These are phyloP conservation scores for Henricia sp. DNA, from an alignment of 53 echinoderm and acorn worm genomes.

Conservation along the genomic window DNA sequence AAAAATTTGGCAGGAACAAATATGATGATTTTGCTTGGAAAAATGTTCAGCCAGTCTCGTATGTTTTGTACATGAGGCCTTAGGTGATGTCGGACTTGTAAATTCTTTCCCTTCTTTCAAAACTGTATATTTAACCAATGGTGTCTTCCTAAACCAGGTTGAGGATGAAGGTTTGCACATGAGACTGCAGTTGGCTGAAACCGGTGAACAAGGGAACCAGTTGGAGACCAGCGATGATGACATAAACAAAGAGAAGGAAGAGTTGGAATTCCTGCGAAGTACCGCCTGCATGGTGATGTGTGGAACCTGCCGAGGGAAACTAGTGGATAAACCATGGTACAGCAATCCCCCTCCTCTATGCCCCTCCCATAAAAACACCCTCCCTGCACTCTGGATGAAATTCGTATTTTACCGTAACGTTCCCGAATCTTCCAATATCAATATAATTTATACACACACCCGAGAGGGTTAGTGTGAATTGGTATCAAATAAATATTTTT, in stretches of 20 bases:
- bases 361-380: neutral
- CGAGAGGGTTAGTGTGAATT: too few relatives aligned
- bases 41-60: too few relatives aligned
- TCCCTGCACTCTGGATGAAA: neutral
- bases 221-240: conserved; percentile 36
- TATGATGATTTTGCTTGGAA: too few relatives aligned
- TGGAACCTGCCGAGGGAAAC: conserved; percentile 24
- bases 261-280: conserved; percentile 25
- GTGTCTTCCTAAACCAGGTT: conserved; percentile 49
- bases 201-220: neutral
- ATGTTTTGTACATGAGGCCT: too few relatives aligned
- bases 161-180: conserved; percentile 75
- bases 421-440: too few relatives aligned
- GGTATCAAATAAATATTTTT: too few relatives aligned
- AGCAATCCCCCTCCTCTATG: too few relatives aligned
- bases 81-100: too few relatives aligned
- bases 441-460: too few relatives aligned
- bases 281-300: conserved; percentile 17
- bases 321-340: conserved; percentile 43
- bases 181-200: conserved; percentile 63
- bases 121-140: too few relatives aligned
- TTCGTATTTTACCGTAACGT: neutral
- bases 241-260: conserved; percentile 26
- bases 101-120: too few relatives aligned
- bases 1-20: too few relatives aligned